phyloP scores from a whole-genome alignment of 2,888 invertebrate species.

The Melinopterus prodromus region DNA sequence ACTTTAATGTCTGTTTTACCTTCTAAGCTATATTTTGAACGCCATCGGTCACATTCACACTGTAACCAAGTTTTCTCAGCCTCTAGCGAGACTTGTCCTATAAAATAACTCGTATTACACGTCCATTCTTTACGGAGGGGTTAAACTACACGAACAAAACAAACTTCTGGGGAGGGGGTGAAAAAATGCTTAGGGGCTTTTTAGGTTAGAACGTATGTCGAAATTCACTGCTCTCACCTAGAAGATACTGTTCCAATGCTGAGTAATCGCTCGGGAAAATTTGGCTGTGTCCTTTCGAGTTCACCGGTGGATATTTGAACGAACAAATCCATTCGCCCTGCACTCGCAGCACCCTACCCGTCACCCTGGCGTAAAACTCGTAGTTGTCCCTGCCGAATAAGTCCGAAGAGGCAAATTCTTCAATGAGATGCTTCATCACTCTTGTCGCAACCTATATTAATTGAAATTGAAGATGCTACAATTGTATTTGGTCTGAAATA shows the following conservation, averaged over 20 bases:
- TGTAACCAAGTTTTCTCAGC: constrained; percentile 91
- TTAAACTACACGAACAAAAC: constrained; percentile 7
- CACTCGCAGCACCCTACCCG: constrained; percentile 89
- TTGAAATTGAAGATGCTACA: not conserved
- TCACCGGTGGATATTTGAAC: constrained; percentile 85
- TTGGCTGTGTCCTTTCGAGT: constrained; percentile 70
- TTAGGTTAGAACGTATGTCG: constrained; percentile 18
- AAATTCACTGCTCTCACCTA: constrained; percentile 52
- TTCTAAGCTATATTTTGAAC: constrained; percentile 82
- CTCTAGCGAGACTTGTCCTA: constrained; percentile 86
- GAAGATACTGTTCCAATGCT: constrained; percentile 57
- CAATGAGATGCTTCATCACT: constrained; percentile 96
- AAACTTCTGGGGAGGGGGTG: not conserved
- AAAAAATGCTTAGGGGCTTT: not conserved
- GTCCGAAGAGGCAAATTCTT: constrained; percentile 95
- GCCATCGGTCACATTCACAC: constrained; percentile 90
- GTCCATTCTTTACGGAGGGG: not conserved
- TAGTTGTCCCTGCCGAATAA: constrained; percentile 95
- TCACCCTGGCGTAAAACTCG: constrained; percentile 94
- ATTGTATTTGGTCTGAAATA: too few relatives aligned
- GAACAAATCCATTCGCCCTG: constrained; percentile 97
- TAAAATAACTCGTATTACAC: constrained; percentile 26
- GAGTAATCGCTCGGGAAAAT: constrained; percentile 71
- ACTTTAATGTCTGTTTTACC: constrained; percentile 63
- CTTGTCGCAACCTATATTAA: constrained; percentile 83